These are phyloP conservation scores for Polia nebulosa DNA, from an alignment of 2,888 invertebrate genomes.

Conservation along the genomic window DNA sequence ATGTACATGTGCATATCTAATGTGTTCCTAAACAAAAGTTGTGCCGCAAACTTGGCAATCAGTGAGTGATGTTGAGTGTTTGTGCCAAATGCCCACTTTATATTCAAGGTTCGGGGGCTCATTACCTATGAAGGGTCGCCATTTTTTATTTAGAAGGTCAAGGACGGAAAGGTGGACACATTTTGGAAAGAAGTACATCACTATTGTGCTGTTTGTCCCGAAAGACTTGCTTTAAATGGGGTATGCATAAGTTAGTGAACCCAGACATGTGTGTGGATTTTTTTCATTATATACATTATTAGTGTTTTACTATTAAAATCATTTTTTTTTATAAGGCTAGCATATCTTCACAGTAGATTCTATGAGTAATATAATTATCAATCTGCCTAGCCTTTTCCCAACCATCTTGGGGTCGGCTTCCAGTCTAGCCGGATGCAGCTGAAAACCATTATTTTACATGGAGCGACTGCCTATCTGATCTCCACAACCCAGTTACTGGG, in stretches of 20 bases:
- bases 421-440: too few species aligned
- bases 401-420: too few species aligned
- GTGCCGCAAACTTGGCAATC: constrained; percentile 62
- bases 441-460: too few species aligned
- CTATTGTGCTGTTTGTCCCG: constrained; percentile 23
- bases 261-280: too few species aligned
- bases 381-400: too few species aligned
- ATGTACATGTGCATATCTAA: constrained; percentile 26
- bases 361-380: too few species aligned
- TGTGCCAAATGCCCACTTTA: constrained; percentile 66
- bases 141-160: constrained; percentile 57
- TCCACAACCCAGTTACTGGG: too few species aligned
- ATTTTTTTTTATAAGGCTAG: too few species aligned
- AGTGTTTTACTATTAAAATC: not conserved
- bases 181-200: constrained; percentile 32
- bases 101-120: constrained; percentile 62
- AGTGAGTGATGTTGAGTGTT: constrained; percentile 61
- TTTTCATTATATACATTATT: not conserved
- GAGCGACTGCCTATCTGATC: too few species aligned
- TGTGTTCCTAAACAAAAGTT: constrained; percentile 58
- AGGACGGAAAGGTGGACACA: constrained; percentile 52
- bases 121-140: constrained; percentile 56
- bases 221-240: constrained; percentile 7
- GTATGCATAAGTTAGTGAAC: constrained; percentile 18
- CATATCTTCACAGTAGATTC: too few species aligned